phyloP scores from a whole-genome alignment of 2,888 invertebrate genomes.

The Autographa gamma region DNA sequence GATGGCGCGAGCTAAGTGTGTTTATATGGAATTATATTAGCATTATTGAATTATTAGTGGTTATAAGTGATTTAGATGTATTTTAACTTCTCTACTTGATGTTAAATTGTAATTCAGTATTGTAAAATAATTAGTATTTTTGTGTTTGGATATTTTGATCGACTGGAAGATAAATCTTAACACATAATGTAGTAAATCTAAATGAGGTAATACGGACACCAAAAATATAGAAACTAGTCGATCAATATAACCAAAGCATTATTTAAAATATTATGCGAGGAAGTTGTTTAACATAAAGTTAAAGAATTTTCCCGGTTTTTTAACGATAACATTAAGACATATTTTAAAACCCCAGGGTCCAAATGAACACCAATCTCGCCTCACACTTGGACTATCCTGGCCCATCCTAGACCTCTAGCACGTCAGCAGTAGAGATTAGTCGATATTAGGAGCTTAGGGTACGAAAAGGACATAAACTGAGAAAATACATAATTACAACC shows the following conservation, averaged over 20 bases:
- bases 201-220: not conserved
- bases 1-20: slow-evolving; percentile 71
- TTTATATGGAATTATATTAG: slow-evolving; percentile 66
- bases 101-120: slow-evolving; percentile 72
- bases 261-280: slow-evolving; percentile 23
- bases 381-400: slow-evolving; percentile 85
- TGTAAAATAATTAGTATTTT: slow-evolving; percentile 57
- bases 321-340: slow-evolving; percentile 57
- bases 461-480: slow-evolving; percentile 27
- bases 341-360: slow-evolving; percentile 84
- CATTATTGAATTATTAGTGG: slow-evolving; percentile 70
- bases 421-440: slow-evolving; percentile 79
- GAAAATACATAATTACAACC: not conserved
- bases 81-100: slow-evolving; percentile 73
- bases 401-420: slow-evolving; percentile 63
- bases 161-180: slow-evolving; percentile 28
- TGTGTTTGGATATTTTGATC: slow-evolving; percentile 54
- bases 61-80: slow-evolving; percentile 68
- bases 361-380: slow-evolving; percentile 83
- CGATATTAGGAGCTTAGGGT: slow-evolving; percentile 38
- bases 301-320: slow-evolving; percentile 24
- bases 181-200: not conserved
- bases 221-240: slow-evolving; percentile 22
- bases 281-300: slow-evolving; percentile 38
- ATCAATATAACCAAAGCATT: slow-evolving; percentile 37